Evolutionary conservation across 53 echinoderm and acorn worm genomes (phyloP), one percentile per base, ranked within the genome.

Genomic region (Holothuria leucospilota): DNA sequence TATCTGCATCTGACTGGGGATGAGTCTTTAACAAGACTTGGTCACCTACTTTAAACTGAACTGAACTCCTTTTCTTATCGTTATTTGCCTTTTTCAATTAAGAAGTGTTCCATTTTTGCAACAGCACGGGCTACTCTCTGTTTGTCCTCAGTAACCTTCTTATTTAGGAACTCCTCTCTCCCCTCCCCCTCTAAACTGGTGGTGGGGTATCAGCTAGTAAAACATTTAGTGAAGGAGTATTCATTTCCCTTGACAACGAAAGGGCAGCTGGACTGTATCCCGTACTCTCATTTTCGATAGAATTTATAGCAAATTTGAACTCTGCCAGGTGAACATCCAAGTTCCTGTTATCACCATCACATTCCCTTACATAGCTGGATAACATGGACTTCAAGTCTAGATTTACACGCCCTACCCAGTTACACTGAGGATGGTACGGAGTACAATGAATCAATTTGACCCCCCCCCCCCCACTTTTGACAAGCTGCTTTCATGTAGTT

Each of bases 271-370:
- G 91, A 46, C 72, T 73, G 7, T 66, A 62, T 14, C 91, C 88
- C 2, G 77, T 84, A 10, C 84, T 88, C 26, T 91, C 91, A 56
- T 91, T 88, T 30, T 23, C 38, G 34, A 34, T 34, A 34, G 34
- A 34, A 34, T 34, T 34, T 3, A 34, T 34, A 34, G 34, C 34
- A 34, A 84, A 91, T 18, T 52, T 52, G 26, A 91, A 84, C 51
- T 91, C 91, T 42, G 91, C 87, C 9, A 91, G 29, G 58, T 91
- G 87, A 11, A 83, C 59, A 56, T 88, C 78, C 92, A 86, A 92
- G 13, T 42, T 41, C 2, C 82, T 85, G 21, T 92, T 86, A 65
- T 92, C 92, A 52, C 69, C 52, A 29, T 69, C 69, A 27, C 69
- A 24, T 69, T 79, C 52, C 59, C 56, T 12, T 2, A 40, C 59